These are phyloP conservation scores for Lysandra bellargus DNA, from an alignment of 2,888 invertebrate species.

Conservation along the genomic window DNA sequence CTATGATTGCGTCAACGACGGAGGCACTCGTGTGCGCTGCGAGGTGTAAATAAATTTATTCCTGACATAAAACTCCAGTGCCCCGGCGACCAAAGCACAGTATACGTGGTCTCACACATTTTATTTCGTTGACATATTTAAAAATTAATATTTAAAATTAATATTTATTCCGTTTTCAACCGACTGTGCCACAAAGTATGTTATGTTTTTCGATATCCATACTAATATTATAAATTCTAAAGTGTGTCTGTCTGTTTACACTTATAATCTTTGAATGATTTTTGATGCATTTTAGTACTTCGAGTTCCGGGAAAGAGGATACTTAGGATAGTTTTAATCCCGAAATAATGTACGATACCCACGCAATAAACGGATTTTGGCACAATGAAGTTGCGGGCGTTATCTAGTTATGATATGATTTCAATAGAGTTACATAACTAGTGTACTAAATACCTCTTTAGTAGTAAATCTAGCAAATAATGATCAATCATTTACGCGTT, in stretches of 20 bases:
- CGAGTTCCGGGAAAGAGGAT: no score
- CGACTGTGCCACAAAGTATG: not conserved
- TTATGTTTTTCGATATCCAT: no score
- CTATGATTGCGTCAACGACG: not conserved
- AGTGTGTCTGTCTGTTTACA: no score
- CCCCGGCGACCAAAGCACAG: not conserved
- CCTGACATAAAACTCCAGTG: slow-evolving; percentile 18
- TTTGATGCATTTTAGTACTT: no score
- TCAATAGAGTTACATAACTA: not conserved
- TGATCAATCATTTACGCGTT: slow-evolving; percentile 3
- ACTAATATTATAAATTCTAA: no score
- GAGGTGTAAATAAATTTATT: slow-evolving; percentile 21
- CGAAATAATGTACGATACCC: no score
- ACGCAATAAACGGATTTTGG: not conserved
- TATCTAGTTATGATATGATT: no score
- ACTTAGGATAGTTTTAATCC: no score
- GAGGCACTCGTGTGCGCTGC: not conserved
- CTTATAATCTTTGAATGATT: no score
- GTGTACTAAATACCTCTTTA: not conserved
- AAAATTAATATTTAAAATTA: not conserved
- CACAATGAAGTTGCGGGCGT: not conserved
- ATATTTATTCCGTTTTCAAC: not conserved
- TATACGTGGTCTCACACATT: not conserved
- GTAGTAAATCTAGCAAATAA: not conserved
- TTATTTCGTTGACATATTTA: slow-evolving; percentile 13